Percentiles rank a stretch among this genome's conserved stretches.
These are phyloP conservation scores for Balanococcus diminutus DNA, from an alignment of 2,888 invertebrate genomes.

Conservation along the genomic window DNA sequence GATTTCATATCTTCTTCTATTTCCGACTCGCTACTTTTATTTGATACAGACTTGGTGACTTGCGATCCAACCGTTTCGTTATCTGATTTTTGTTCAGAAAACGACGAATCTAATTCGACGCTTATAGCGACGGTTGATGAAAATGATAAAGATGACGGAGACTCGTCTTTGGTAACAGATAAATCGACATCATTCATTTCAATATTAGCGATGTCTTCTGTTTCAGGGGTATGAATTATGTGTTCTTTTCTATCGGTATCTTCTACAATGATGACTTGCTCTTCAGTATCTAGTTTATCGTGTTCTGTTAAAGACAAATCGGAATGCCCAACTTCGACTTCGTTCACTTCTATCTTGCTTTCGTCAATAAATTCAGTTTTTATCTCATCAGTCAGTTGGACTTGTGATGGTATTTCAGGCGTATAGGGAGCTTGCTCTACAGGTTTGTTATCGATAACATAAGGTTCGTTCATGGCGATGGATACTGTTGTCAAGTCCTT, in stretches of 20 bases:
- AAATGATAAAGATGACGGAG: conserved; percentile 11
- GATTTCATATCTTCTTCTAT: background rate
- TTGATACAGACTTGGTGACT: background rate
- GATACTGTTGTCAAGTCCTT: background rate
- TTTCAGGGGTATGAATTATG: background rate
- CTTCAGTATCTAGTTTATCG: background rate
- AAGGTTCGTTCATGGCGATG: background rate
- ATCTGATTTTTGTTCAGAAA: conserved; percentile 31
- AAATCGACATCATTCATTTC: background rate
- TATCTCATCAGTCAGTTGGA: background rate
- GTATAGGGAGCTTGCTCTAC: background rate
- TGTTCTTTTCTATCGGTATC: background rate
- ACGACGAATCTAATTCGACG: conserved; percentile 34
- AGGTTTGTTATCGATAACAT: background rate
- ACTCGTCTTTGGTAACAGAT: background rate
- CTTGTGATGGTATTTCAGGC: background rate
- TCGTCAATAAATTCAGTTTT: background rate
- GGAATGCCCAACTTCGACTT: background rate
- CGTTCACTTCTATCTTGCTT: background rate
- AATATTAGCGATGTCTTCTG: background rate
- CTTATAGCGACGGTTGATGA: conserved; percentile 28
- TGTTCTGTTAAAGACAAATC: background rate
- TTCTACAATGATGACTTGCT: background rate
- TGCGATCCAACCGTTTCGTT: background rate
- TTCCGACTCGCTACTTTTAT: background rate